Conservation (phyloP, 2,113 vertebrate species). For the Rousettus leschenaultii region DNA sequence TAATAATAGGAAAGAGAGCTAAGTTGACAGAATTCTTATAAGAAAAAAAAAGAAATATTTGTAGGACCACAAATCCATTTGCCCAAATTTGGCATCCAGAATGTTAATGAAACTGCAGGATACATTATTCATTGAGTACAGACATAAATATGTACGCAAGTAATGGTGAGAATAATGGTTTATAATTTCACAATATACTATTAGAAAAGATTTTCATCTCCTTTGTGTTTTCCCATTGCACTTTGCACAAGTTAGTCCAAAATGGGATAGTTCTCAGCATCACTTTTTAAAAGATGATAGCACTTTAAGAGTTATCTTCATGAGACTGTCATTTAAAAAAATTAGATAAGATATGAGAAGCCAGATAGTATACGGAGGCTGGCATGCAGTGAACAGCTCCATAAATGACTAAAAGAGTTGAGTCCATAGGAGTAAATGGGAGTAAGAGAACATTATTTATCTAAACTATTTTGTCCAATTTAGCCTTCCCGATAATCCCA, state of each 20-base stretch:
- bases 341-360: background rate
- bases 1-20: background rate
- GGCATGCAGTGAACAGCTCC: background rate
- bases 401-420: background rate
- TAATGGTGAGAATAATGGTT: background rate
- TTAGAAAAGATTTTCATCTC: background rate
- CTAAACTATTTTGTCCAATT: background rate
- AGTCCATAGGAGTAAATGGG: background rate
- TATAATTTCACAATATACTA: background rate
- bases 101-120: background rate
- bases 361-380: background rate
- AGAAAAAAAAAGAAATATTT: background rate
- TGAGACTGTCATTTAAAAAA: background rate
- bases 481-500: background rate
- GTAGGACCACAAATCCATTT: background rate
- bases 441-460: background rate
- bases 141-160: background rate
- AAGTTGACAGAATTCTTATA: background rate
- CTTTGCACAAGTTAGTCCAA: background rate
- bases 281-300: background rate
- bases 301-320: background rate
- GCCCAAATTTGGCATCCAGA: background rate
- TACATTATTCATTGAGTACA: background rate
- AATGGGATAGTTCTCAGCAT: background rate
- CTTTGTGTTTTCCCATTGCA: background rate